Percentiles rank a stretch among this genome's conserved stretches.
phyloP scores from a whole-genome alignment of 2,888 invertebrate genomes.

The Cataglyphis altisquamis region DNA sequence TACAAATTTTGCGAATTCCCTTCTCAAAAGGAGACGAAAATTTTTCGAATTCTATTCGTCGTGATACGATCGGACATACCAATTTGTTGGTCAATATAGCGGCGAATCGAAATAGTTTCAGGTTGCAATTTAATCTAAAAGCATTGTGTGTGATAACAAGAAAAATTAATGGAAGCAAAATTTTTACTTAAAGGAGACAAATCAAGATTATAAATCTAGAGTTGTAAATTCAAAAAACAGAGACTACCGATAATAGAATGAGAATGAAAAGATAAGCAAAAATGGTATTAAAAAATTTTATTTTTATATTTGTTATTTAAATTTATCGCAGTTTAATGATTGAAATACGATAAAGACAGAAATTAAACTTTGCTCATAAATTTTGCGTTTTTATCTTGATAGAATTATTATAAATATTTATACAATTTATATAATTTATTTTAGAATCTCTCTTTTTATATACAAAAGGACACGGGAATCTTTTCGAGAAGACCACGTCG shows the following conservation, averaged over 20 bases:
- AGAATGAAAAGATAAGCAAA: not conserved
- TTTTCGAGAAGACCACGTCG: not conserved
- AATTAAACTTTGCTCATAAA: not conserved
- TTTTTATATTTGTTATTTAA: not conserved
- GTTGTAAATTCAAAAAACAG: not conserved
- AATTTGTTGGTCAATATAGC: not conserved
- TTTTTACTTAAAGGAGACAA: not conserved
- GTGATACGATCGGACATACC: not conserved
- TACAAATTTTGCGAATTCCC: conserved; percentile 43
- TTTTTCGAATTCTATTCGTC: conserved; percentile 37
- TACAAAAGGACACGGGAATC: not conserved
- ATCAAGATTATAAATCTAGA: not conserved
- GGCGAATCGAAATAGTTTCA: not conserved
- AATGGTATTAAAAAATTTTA: not conserved
- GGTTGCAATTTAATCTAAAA: not conserved
- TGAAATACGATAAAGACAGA: not conserved
- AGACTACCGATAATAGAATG: not conserved
- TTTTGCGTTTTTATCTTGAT: not conserved
- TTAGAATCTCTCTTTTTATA: not conserved
- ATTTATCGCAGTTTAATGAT: no score
- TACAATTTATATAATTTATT: not conserved
- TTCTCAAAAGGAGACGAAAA: conserved; percentile 37
- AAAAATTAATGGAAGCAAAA: not conserved
- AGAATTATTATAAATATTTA: not conserved
- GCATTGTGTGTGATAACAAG: not conserved